Evolutionary conservation across 2,113 vertebrate genomes (phyloP), one percentile per base, ranked within the genome.

Genomic region (Centropristis striata): DNA sequence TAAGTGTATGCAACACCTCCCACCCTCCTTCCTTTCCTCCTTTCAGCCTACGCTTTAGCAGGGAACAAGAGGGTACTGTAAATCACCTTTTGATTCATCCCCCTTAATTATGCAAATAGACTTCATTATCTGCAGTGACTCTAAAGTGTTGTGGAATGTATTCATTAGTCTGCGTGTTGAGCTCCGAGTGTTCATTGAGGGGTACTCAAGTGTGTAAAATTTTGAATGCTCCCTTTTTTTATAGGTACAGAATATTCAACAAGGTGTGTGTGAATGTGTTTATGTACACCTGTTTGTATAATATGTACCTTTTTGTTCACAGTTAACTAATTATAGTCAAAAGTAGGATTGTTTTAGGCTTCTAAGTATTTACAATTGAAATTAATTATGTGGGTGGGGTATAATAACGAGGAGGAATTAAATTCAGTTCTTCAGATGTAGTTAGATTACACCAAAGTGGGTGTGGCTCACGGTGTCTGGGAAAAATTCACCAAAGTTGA

Each of bases 21-120:
- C 53, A 46, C 54, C 67, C 57, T 63, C 67, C 37, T 54, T 0
- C 13, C 20, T 49, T 61, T 44, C 50, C 53, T 74, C 39, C 63
- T 59, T 71, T 71, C 63, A 46, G 55, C 28, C 54, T 55, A n/a
- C n/a, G 15, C 78, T 90, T 75, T 77, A 77, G 60, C 80, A 58
- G 44, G 46, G 80, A 74, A 91, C 78, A 83, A 87, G 80, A 87
- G 87, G 79, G 80, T 81, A 80, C 80, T 87, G 87, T 90, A 85
- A 93, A 91, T 93, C 90, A 88, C 88, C 88, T 86, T 91, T 90
- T 91, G 83, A 94, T 92, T 92, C 86, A 86, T 85, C 84, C 84
- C 69, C 78, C 90, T 88, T 90, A 92, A 94, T 93, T 92, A 93
- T 94, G 90, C 83, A 94, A 93, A 94, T 91, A 68, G 82, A 81